Base-by-base conservation (phyloP, 2,797 vertebrate species). In the Ficedula albicollis region DNA sequence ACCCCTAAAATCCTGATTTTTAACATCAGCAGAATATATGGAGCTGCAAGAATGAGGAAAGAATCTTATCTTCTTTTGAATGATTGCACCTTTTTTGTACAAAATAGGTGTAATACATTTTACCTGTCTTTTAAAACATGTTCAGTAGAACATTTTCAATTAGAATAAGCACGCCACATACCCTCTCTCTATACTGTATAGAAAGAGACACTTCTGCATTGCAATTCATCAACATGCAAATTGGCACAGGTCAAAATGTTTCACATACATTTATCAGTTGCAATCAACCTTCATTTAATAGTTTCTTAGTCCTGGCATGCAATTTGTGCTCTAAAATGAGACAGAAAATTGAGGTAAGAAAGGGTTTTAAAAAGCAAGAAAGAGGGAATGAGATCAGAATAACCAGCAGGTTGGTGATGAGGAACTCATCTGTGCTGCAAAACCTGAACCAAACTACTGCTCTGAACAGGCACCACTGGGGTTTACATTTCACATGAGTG, bases 401-500 rank as follows among this genome's bases (percentile, higher is more conserved):
- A 95, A 86, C n/a, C 93, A 95, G 62, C 73, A 88, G 62, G 79
- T 52, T 0, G 8, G 13, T 90, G 84, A 92, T 82, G 58, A 93
- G 76, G 79, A 94, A 81, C 80, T 88, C 85, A 91, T 90, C 62
- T 78, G 36, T 54, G 80, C 79, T 79, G 85, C 90, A 89, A 86
- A 94, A 91, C 94, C 76, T 95, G 93, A 93, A 85, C 34, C 32
- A 84, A 93, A 90, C 93, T 63, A 48, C 70, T 84, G 55, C 69
- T 91, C 85, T 95, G 73, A 95, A 66, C 46, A 78, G 66, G 66
- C 30, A 90, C 73, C 82, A 69, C 54, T 69, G 79, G 69, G 80
- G 36, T 79, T 96, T 90, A 75, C 66, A 96, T 96, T 96, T 97
- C 94, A 96, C 95, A 97, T 62, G 73, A 88, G 39, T 59, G 66